Percentiles rank a stretch among this genome's conserved stretches.
Conservation (phyloP, 2,797 vertebrate species). For the Taeniopygia guttata region DNA sequence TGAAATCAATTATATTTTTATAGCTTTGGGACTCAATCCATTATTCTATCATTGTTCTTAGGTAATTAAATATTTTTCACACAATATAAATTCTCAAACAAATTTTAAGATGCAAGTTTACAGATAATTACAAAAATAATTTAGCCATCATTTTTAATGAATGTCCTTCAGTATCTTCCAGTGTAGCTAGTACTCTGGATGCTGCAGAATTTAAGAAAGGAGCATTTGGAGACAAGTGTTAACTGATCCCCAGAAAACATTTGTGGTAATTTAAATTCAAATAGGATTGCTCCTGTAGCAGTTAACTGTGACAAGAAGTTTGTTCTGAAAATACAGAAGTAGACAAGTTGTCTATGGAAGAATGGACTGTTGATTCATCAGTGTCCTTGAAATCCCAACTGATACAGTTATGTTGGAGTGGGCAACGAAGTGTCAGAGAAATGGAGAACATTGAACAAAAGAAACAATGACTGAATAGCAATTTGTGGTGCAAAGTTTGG, state of each 20-base stretch:
- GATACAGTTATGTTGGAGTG: conserved; percentile 4
- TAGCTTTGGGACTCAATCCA: not conserved
- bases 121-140: conserved; percentile 8
- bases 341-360: conserved; percentile 20
- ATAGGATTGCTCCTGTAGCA: conserved; percentile 22
- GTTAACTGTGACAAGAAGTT: not conserved
- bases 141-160: conserved; percentile 35
- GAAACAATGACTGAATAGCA: conserved; percentile 17
- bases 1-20: not conserved
- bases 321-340: conserved; percentile 46
- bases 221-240: conserved; percentile 26
- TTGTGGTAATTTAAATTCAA: conserved; percentile 18
- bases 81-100: not conserved
- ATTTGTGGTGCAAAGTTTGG: conserved; percentile 31
- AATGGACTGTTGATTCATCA: conserved; percentile 7
- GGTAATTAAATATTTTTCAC: not conserved
- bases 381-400: conserved; percentile 48
- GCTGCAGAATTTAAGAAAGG: conserved; percentile 19
- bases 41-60: conserved; percentile 5
- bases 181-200: conserved; percentile 5
- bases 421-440: conserved; percentile 20
- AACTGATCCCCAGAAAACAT: conserved; percentile 16
- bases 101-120: conserved; percentile 2
- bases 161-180: not conserved
- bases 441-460: conserved; percentile 48